Evolutionary conservation across 30 jellyfish, hydroid and myxozoan species (phyloP).

Genomic region (Hydractinia echinata): DNA sequence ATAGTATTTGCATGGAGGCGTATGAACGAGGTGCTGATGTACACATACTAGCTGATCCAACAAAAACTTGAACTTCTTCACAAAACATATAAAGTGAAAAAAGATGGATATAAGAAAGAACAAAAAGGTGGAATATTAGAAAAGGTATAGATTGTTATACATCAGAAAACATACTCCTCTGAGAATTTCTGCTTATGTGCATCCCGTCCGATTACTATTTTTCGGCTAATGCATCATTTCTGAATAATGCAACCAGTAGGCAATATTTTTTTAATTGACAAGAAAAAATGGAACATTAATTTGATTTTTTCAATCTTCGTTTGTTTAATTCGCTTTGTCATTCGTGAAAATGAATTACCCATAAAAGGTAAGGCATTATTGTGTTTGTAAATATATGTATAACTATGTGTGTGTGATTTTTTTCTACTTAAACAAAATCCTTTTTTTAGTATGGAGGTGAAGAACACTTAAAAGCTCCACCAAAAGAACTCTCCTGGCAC

Average conservation of each 20-base stretch:
- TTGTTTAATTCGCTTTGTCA: no score
- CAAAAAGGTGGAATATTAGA: slow-evolving; percentile 73
- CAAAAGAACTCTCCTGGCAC: slow-evolving; percentile 95
- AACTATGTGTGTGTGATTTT: no score
- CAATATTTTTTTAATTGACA: background rate
- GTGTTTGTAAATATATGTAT: no score
- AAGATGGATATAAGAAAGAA: slow-evolving; percentile 66
- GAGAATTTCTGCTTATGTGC: no score
- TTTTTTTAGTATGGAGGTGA: slow-evolving; percentile 89
- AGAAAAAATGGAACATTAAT: no score
- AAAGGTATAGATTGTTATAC: slow-evolving; percentile 39
- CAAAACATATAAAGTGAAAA: slow-evolving; percentile 80
- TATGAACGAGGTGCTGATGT: slow-evolving; percentile 98
- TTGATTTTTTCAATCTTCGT: no score
- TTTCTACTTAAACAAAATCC: no score
- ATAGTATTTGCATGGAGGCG: slow-evolving; percentile 96
- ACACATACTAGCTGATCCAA: slow-evolving; percentile 98
- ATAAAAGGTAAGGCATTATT: no score
- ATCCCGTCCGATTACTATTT: no score
- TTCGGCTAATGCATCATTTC: background rate
- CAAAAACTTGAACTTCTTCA: slow-evolving; percentile 83
- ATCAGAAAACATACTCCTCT: no score
- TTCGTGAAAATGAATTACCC: no score
- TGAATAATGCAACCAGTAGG: background rate
- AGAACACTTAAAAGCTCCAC: slow-evolving; percentile 93